A percentile compares a stretch with the other conserved stretches of the same genome.
phyloP scores from a whole-genome alignment of 2,113 vertebrate genomes.

The Callocephalon fimbriatum region DNA sequence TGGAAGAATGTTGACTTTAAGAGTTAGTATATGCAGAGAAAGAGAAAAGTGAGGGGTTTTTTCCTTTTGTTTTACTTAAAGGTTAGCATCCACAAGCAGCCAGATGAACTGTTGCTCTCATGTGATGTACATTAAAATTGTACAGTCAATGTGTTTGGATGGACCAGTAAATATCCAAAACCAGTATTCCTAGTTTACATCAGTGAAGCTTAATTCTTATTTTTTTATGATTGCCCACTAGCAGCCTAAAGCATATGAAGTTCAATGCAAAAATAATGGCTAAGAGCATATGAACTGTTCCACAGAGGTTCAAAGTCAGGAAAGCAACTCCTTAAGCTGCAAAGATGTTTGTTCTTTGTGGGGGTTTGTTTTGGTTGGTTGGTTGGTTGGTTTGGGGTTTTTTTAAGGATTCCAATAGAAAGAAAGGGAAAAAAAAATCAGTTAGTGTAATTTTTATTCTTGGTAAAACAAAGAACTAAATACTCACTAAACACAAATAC shows the following conservation, averaged over 20 bases:
- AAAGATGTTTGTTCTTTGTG: background rate
- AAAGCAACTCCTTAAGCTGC: background rate
- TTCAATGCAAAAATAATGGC: background rate
- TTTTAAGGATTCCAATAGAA: background rate
- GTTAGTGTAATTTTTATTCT: background rate
- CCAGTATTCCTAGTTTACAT: background rate
- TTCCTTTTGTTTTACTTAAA: background rate
- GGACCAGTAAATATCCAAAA: background rate
- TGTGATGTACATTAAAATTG: background rate
- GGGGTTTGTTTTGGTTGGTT: background rate
- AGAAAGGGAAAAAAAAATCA: background rate
- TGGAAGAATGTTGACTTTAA: background rate
- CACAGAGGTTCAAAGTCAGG: background rate
- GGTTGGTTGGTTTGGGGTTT: background rate
- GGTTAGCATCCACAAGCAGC: background rate
- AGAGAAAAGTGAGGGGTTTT: background rate
- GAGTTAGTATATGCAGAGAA: background rate
- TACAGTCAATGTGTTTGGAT: background rate
- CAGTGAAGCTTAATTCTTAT: background rate
- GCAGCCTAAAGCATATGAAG: background rate
- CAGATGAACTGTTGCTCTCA: background rate
- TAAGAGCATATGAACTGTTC: background rate
- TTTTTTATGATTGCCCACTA: background rate
- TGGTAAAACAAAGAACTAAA: background rate
- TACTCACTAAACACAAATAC: background rate